These are phyloP conservation scores for Galendromus occidentalis DNA, from an alignment of 1,140 invertebrate genomes.

Conservation along the genomic window DNA sequence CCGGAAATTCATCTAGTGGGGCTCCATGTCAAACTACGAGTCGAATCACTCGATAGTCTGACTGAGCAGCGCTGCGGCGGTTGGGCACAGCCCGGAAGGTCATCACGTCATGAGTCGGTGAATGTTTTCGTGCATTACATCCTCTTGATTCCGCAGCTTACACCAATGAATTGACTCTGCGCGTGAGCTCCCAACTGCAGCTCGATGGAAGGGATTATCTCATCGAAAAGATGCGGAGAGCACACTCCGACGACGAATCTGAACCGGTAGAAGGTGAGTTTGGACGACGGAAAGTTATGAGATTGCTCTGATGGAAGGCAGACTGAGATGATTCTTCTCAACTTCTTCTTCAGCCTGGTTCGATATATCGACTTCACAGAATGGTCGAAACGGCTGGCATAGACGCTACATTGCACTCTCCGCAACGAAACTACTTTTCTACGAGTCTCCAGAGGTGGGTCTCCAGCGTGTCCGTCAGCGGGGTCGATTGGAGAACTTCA, in stretches of 20 bases:
- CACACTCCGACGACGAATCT: background rate
- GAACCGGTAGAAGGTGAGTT: background rate
- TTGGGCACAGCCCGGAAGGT: background rate
- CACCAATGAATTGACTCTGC: background rate
- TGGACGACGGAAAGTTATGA: background rate
- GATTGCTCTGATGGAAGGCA: background rate
- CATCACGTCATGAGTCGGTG: background rate
- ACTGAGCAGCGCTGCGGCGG: background rate
- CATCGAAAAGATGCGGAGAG: background rate
- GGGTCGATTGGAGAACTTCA: no score
- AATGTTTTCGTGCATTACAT: background rate
- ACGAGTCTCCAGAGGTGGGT: background rate
- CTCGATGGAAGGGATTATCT: background rate
- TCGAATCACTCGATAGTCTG: background rate
- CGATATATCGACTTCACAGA: background rate
- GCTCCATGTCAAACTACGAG: background rate
- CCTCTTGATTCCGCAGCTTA: background rate
- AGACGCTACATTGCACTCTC: background rate
- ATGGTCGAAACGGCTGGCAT: background rate
- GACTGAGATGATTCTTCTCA: background rate
- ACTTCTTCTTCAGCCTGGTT: conserved; percentile 4
- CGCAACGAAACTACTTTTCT: background rate
- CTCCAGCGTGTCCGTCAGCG: background rate
- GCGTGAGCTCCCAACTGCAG: background rate
- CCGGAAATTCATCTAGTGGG: background rate